Conservation (phyloP, 2,113 vertebrate species). For the Limnothrissa miodon region DNA sequence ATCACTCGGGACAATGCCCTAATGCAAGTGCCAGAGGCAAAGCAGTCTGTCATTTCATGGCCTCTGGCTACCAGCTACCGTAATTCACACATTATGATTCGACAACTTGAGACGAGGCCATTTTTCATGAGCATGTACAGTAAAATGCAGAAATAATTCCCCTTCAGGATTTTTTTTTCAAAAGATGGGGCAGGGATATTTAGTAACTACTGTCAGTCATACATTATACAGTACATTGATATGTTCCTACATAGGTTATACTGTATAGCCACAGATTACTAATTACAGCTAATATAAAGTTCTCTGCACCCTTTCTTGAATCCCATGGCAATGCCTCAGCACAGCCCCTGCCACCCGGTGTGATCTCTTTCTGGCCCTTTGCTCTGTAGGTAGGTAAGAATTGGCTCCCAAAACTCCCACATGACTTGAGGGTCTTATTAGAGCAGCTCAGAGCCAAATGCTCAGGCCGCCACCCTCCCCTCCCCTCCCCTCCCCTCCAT, state of each 20-base stretch:
- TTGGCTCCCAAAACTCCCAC: constrained; percentile 18
- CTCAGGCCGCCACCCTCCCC: no score
- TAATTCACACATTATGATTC: no score
- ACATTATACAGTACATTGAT: no score
- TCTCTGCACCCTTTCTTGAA: constrained; percentile 7
- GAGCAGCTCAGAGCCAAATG: constrained; percentile 29
- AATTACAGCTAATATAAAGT: constrained; percentile 28
- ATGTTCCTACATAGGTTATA: neutral
- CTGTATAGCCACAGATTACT: constrained; percentile 6
- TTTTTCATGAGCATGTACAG: no score
- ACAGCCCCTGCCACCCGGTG: neutral
- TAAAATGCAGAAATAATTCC: neutral
- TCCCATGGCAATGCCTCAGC: constrained; percentile 17
- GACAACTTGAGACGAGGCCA: no score
- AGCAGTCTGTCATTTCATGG: neutral
- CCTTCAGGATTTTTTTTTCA: no score
- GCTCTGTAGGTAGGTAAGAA: constrained; percentile 42
- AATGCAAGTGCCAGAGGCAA: constrained; percentile 20
- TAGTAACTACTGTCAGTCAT: neutral
- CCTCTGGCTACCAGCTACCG: neutral
- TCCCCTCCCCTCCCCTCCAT: no score
- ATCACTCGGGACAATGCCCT: neutral
- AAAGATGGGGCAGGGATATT: no score
- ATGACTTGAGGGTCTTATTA: constrained; percentile 26
- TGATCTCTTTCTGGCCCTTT: neutral